Evolutionary conservation across 2,888 invertebrate genomes (phyloP), one percentile per base, ranked within the genome.

Genomic region (Stenichneumon culpator): DNA sequence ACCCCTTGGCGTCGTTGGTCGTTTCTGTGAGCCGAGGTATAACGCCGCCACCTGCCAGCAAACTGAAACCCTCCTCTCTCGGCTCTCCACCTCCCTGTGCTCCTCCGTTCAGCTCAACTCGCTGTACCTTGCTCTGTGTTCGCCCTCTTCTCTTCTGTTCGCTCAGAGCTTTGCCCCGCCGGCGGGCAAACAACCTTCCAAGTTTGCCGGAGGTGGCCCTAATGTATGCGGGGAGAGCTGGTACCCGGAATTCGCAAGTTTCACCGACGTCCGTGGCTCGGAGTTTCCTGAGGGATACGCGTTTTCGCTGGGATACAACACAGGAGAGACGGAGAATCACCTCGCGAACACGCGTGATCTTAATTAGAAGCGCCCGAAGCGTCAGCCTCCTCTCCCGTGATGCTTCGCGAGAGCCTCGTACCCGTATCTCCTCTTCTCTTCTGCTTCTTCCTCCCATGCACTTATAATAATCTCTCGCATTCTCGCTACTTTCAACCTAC

Each of bases 151-250:
- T 63, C 63, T 63, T 32, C 28, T 63, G 63, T 63, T 32, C 63
- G 28, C 63, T 63, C 63, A 6, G 84, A 86, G 85, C 89, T 89
- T 90, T 86, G 90, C 90, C 88, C 86, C 90, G 88, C 78, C 74
- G 81, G 60, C 79, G 90, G 92, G 91, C 92, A 93, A 92, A 92
- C 92, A 92, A 93, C 91, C 90, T 91, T 89, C 91, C 91, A 93
- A 93, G 92, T 93, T 93, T 93, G 89, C 90, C 77, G 72, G 84
- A 87, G 90, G 86, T 92, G 63, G 63, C 90, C 90, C 92, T 94
- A 93, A 94, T 93, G 93, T 93, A 94, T 94, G 93, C 93, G 92
- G 89, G n/a, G 63, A 28, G 63, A 92, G 93, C 92, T 92, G 90
- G 57, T 91, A 92, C 63, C 63, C 92, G 90, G 91, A 92, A 93